A percentile compares a stretch with the other conserved stretches of the same genome.
phyloP scores from a whole-genome alignment of 2,888 invertebrate genomes.

The Caenorhabditis uteleia region DNA sequence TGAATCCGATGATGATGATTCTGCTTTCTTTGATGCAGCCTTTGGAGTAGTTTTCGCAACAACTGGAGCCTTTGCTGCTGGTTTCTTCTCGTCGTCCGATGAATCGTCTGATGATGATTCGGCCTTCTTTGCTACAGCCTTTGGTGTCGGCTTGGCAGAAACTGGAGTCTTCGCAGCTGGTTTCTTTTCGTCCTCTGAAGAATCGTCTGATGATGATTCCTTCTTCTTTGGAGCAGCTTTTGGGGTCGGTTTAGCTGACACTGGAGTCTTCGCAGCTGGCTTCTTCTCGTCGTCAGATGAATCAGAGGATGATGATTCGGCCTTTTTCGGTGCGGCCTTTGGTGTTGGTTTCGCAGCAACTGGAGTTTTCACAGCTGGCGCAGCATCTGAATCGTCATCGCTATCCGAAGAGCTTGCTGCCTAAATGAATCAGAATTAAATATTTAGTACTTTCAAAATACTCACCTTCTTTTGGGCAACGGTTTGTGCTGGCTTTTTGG shows the following conservation, averaged over 20 bases:
- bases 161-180: constrained; percentile 10
- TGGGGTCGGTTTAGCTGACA: constrained; percentile 11
- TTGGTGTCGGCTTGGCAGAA: constrained; percentile 5
- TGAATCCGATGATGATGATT: constrained; percentile 9
- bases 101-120: constrained; percentile 20
- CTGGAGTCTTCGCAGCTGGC: constrained; percentile 23
- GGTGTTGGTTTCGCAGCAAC: constrained; percentile 18
- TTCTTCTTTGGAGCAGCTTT: constrained; percentile 22
- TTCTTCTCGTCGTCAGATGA: constrained; percentile 25
- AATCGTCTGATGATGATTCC: constrained; percentile 21
- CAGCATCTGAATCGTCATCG: constrained; percentile 5
- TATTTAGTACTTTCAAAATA: background rate
- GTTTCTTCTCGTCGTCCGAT: constrained; percentile 21
- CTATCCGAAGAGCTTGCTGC: background rate
- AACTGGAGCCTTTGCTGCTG: constrained; percentile 6
- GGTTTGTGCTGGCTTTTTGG: constrained; percentile 7
- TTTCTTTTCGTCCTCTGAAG: constrained; percentile 25
- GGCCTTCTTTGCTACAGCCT: constrained; percentile 14
- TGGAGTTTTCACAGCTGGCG: background rate
- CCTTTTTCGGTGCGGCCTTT: constrained; percentile 24
- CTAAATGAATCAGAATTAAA: constrained; percentile 8
- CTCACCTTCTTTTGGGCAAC: constrained; percentile 22
- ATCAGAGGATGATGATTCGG: constrained; percentile 36
- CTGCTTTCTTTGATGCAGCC: constrained; percentile 17
- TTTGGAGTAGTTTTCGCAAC: constrained; percentile 1